phyloP scores from a whole-genome alignment of 2,888 invertebrate genomes.

The Mythimna vitellina region DNA sequence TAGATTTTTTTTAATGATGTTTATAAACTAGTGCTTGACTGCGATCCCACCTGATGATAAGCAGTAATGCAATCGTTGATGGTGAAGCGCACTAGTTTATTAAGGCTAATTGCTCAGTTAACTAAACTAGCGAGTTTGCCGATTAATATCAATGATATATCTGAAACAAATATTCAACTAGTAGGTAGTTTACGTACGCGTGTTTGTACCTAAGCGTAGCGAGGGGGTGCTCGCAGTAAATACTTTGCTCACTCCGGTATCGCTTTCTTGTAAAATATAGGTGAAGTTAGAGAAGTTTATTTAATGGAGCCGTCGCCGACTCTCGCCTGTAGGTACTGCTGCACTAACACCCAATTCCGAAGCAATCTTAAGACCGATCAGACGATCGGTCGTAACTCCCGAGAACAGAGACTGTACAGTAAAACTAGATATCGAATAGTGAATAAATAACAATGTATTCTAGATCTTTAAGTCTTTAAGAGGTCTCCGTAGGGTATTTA shows the following conservation, averaged over 20 bases:
- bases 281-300: slow-evolving; percentile 80
- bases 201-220: slow-evolving; percentile 39
- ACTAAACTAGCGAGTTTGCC: slow-evolving; percentile 45
- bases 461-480: background rate
- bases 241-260: slow-evolving; percentile 74
- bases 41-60: too few species aligned
- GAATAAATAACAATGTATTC: slow-evolving; percentile 10
- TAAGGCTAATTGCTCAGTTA: slow-evolving; percentile 11
- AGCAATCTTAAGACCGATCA: slow-evolving; percentile 77
- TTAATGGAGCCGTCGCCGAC: slow-evolving; percentile 79
- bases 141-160: slow-evolving; percentile 62
- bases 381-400: slow-evolving; percentile 52
- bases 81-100: too few species aligned
- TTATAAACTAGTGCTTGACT: too few species aligned
- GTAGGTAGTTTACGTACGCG: slow-evolving; percentile 37
- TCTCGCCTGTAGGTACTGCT: slow-evolving; percentile 65
- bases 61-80: too few species aligned
- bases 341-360: slow-evolving; percentile 71
- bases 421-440: slow-evolving; percentile 26
- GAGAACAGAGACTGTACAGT: slow-evolving; percentile 14
- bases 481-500: slow-evolving; percentile 1
- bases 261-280: slow-evolving; percentile 81
- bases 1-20: too few species aligned
- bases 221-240: slow-evolving; percentile 71
- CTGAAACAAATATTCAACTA: slow-evolving; percentile 57